Evolutionary conservation across 2,113 vertebrate genomes (phyloP).

Genomic region (Strix aluco): DNA sequence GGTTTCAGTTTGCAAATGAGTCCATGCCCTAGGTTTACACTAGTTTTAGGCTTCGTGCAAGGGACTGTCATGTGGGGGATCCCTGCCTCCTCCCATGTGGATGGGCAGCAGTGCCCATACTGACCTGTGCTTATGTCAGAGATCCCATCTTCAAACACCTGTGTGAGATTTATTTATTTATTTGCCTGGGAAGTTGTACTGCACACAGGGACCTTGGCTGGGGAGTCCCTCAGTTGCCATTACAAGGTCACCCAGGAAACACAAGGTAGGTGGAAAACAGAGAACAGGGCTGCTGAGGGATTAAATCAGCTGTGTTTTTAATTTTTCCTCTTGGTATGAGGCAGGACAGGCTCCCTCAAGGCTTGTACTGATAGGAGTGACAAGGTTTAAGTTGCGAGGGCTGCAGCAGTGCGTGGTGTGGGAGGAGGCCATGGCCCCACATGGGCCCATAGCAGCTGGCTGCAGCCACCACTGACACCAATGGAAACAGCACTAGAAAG

Average conservation of each 20-base stretch:
- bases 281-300: background rate
- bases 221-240: accelerated
- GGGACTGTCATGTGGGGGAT: accelerated
- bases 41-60: background rate
- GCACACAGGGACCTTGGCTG: accelerated
- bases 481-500: background rate
- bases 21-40: background rate
- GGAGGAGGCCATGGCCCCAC: background rate
- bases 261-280: background rate
- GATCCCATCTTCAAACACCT: background rate
- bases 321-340: background rate
- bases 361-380: accelerated
- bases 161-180: background rate
- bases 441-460: accelerated
- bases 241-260: background rate
- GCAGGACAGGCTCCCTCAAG: background rate
- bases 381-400: background rate
- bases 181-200: background rate
- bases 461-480: background rate
- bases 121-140: background rate
- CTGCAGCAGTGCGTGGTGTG: background rate
- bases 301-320: background rate
- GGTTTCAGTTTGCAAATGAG: background rate
- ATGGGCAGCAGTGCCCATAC: background rate
- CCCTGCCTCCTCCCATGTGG: background rate